Evolutionary conservation across 2,797 vertebrate genomes (phyloP), one percentile per base, ranked within the genome.

Genomic region (Coluber constrictor): DNA sequence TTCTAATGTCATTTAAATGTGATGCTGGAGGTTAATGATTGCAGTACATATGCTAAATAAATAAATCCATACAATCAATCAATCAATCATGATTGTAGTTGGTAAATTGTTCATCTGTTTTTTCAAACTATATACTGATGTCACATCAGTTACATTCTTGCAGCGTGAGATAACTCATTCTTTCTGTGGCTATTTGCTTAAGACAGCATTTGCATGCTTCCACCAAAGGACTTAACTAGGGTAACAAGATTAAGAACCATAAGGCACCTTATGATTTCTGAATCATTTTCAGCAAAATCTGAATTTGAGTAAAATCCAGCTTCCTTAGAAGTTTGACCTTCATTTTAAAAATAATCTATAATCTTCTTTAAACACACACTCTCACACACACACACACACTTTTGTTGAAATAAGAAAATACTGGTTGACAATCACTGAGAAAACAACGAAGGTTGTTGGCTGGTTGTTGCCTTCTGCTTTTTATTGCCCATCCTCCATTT

Each of bases 1-100:
- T 74, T 32, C n/a, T 9, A 74, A 94, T 86, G 51, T 87, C 89
- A 91, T 96, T 83, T 51, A 29, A 51, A 86, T 60, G 18, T 95
- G 91, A 94, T 95, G 94, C 89, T 95, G 95, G 94, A 95, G 94
- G 92, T 88, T 91, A 94, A 93, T 95, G 93, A 93, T 95, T 94
- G 94, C 83, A 60, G 29, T 66, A 15, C 12, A 2, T 66, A 13
- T 13, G 29, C 63, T 66, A 66, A 66, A 66, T 66, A 66, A 66
- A 66, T 66, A 13, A 5, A 66, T n/a, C 27, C 61, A 13, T 29
- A 8, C 18, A 59, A 25, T 60, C 59, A 60, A 25, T 25, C 56
- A 60, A 60, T 60, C 59, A 23, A 25, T 60, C 20, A 93, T 95
- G 93, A 94, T 95, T 94, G 94, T 87, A 63, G 0, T 90, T 87